Evolutionary conservation across 64 coral and sea anemone genomes (phyloP).

Genomic region (Stichodactyla helianthus): DNA sequence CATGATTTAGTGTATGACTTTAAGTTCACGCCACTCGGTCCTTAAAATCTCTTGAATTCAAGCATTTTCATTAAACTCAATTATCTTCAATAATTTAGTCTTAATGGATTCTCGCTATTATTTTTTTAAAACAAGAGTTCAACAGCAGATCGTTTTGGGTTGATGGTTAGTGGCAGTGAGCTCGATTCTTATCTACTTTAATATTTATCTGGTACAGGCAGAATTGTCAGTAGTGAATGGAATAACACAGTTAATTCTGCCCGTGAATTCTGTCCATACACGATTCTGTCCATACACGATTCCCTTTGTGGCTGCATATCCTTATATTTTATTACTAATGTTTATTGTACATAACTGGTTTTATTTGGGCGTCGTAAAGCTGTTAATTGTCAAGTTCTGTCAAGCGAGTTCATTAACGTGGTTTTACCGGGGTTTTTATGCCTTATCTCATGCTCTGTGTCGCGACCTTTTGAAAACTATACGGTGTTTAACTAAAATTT

Average conservation of each 20-base stretch:
- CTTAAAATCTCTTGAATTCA: not conserved
- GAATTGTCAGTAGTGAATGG: not conserved
- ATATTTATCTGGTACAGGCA: not conserved
- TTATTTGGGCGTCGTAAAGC: too few relatives aligned
- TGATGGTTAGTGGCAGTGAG: not conserved
- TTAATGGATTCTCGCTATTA: not conserved
- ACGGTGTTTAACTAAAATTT: too few relatives aligned
- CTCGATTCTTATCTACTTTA: not conserved
- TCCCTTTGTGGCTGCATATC: too few relatives aligned
- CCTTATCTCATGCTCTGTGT: too few relatives aligned
- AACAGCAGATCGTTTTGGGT: not conserved
- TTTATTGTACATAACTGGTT: too few relatives aligned
- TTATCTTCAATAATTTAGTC: not conserved
- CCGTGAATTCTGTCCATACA: not conserved
- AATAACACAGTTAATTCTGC: not conserved
- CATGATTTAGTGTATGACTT: not conserved
- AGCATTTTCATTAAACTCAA: constrained; percentile 6
- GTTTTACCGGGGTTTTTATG: too few relatives aligned
- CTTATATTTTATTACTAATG: too few relatives aligned
- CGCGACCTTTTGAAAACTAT: too few relatives aligned
- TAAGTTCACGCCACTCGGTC: not conserved
- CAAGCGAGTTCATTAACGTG: too few relatives aligned
- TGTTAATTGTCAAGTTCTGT: too few relatives aligned
- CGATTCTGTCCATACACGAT: not conserved
- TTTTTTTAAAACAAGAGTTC: not conserved